Evolutionary conservation across 1,140 invertebrate genomes (phyloP).

Genomic region (Diabrotica virgifera): DNA sequence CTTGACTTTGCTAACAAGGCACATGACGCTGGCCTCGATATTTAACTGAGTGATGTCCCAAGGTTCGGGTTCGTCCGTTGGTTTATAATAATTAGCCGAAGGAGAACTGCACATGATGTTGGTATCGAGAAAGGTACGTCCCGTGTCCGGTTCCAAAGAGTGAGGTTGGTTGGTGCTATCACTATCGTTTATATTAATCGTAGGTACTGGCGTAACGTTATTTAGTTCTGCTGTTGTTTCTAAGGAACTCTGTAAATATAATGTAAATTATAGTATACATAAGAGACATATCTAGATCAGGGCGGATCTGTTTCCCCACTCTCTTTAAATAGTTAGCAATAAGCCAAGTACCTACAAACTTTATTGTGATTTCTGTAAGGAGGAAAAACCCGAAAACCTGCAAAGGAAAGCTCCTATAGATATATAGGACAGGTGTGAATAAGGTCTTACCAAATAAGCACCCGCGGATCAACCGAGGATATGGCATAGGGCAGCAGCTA

Average conservation of each 20-base stretch:
- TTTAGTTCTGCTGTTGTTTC: slow-evolving; percentile 12
- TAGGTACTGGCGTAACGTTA: slow-evolving; percentile 13
- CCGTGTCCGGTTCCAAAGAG: slow-evolving; percentile 37
- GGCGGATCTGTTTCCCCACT: too few relatives aligned
- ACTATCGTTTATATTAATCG: slow-evolving; percentile 1
- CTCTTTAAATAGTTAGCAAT: too few relatives aligned
- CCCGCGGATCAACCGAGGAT: too few relatives aligned
- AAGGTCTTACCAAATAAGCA: too few relatives aligned
- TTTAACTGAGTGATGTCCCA: slow-evolving; percentile 87
- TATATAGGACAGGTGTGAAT: too few relatives aligned
- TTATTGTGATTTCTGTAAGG: too few relatives aligned
- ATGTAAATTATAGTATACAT: neutral
- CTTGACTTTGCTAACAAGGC: slow-evolving; percentile 76
- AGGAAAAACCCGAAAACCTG: too few relatives aligned
- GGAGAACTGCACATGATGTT: slow-evolving; percentile 73
- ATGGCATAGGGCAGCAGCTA: too few relatives aligned
- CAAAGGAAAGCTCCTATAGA: too few relatives aligned
- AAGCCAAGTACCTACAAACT: too few relatives aligned
- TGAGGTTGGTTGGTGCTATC: slow-evolving; percentile 24
- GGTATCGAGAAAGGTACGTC: slow-evolving; percentile 63
- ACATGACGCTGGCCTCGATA: slow-evolving; percentile 86
- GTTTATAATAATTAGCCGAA: slow-evolving; percentile 77
- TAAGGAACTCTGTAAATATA: slow-evolving; percentile 19
- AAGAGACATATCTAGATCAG: too few relatives aligned
- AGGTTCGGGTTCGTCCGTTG: slow-evolving; percentile 81